A percentile compares a stretch with the other conserved stretches of the same genome.
phyloP scores from a whole-genome alignment of 2,113 vertebrate species.

The Callipepla californica region DNA sequence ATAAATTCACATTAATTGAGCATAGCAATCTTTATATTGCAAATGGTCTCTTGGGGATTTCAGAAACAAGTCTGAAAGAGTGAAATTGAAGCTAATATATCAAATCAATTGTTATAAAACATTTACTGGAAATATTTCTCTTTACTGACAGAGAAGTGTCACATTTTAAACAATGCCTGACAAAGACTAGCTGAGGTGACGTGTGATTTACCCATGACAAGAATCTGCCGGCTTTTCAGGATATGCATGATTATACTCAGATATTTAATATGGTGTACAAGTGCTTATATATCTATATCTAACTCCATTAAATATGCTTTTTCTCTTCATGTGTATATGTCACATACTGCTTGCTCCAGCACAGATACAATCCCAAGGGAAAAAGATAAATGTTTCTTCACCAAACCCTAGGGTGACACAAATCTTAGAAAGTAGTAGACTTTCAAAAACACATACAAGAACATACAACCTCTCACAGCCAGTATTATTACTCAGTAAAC shows the following conservation, averaged over 20 bases:
- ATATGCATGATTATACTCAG: rapidly evolving
- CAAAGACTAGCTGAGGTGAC: neutral
- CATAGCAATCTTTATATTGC: neutral
- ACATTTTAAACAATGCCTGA: neutral
- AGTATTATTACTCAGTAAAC: neutral
- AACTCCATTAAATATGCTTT: neutral
- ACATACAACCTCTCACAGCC: neutral
- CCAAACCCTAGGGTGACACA: neutral
- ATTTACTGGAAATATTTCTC: neutral
- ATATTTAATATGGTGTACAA: neutral
- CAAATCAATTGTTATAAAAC: neutral
- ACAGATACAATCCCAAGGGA: neutral
- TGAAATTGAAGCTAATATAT: neutral
- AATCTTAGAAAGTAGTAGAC: neutral
- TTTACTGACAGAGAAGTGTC: neutral
- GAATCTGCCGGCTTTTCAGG: neutral
- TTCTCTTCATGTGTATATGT: neutral
- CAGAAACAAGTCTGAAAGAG: neutral
- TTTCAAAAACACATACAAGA: neutral
- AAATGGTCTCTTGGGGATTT: too few relatives aligned
- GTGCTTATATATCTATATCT: neutral
- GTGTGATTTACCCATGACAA: neutral
- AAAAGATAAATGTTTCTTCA: neutral
- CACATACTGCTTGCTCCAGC: neutral
- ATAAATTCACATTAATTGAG: neutral